These are phyloP conservation scores for Pachycephala philippinensis DNA, from an alignment of 2,113 vertebrate genomes.

Conservation along the genomic window DNA sequence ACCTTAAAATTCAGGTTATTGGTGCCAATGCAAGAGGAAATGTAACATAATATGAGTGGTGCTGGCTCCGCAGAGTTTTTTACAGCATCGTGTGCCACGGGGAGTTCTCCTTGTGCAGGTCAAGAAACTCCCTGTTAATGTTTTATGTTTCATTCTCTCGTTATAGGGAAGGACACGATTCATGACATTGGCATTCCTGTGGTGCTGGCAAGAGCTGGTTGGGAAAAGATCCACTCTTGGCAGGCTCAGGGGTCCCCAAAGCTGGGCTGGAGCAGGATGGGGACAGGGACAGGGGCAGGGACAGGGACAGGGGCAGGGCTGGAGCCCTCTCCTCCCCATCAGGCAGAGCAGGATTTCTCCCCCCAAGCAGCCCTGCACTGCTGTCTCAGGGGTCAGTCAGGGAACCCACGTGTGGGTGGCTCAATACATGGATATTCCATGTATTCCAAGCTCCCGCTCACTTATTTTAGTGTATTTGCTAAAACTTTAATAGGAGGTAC, in stretches of 20 bases:
- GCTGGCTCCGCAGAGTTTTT: neutral
- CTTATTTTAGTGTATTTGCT: neutral
- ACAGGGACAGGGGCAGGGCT: neutral
- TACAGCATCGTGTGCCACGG: accelerated
- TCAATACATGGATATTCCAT: neutral
- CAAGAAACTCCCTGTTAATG: neutral
- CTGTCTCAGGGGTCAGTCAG: neutral
- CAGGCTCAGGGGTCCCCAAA: accelerated
- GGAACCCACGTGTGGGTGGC: neutral
- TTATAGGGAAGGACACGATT: neutral
- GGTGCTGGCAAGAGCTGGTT: neutral
- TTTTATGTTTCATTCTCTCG: neutral
- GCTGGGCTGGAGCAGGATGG: neutral
- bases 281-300: accelerated
- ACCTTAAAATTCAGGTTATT: neutral
- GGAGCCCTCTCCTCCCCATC: too few species aligned
- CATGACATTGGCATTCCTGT: neutral
- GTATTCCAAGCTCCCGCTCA: neutral
- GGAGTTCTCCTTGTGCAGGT: neutral
- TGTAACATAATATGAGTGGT: neutral
- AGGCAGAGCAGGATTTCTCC: neutral
- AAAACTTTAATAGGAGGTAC: neutral
- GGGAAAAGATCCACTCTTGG: accelerated
- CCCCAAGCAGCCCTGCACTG: neutral
- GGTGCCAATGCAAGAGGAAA: neutral